Conservation (phyloP, 2,113 vertebrate species). For the Abramis brama region DNA sequence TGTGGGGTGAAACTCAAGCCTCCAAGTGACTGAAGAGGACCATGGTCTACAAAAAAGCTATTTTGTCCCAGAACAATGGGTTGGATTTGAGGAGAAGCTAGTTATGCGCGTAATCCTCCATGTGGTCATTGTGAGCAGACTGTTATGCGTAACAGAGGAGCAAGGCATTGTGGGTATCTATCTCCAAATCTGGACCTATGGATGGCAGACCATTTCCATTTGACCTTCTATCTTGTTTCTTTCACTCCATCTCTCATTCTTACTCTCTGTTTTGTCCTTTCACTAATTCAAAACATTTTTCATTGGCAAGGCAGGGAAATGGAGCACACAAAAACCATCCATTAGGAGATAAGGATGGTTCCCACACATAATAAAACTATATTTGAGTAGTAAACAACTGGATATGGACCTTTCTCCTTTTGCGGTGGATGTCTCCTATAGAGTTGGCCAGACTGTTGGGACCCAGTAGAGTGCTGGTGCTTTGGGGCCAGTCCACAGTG, state of each 20-base stretch:
- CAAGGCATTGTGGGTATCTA: slow-evolving; percentile 40
- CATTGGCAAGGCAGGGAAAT: not conserved
- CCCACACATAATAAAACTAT: slow-evolving; percentile 6
- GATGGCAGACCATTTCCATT: slow-evolving; percentile 29
- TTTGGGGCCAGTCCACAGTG: slow-evolving; percentile 95
- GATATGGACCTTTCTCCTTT: slow-evolving; percentile 81
- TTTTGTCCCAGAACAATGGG: slow-evolving; percentile 57
- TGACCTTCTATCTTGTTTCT: slow-evolving; percentile 36
- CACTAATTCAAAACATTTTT: not conserved
- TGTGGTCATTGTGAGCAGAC: slow-evolving; percentile 14
- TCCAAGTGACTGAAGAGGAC: slow-evolving; percentile 28
- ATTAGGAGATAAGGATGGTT: slow-evolving; percentile 7
- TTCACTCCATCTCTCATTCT: slow-evolving; percentile 21
- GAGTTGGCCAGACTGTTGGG: slow-evolving; percentile 95
- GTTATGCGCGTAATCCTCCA: slow-evolving; percentile 32
- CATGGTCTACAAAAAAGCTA: slow-evolving; percentile 48
- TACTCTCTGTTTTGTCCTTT: slow-evolving; percentile 16
- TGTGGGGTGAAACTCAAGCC: slow-evolving; percentile 69
- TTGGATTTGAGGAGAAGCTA: slow-evolving; percentile 28
- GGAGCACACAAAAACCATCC: not conserved
- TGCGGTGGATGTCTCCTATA: slow-evolving; percentile 95
- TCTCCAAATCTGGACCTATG: slow-evolving; percentile 27
- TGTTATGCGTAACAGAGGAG: not conserved
- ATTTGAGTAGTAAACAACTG: slow-evolving; percentile 1
- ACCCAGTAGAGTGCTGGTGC: slow-evolving; percentile 90